A percentile compares a stretch with the other conserved stretches of the same genome.
These are phyloP conservation scores for Bubo blakistoni DNA, from an alignment of 2,113 vertebrate genomes.

Conservation along the genomic window DNA sequence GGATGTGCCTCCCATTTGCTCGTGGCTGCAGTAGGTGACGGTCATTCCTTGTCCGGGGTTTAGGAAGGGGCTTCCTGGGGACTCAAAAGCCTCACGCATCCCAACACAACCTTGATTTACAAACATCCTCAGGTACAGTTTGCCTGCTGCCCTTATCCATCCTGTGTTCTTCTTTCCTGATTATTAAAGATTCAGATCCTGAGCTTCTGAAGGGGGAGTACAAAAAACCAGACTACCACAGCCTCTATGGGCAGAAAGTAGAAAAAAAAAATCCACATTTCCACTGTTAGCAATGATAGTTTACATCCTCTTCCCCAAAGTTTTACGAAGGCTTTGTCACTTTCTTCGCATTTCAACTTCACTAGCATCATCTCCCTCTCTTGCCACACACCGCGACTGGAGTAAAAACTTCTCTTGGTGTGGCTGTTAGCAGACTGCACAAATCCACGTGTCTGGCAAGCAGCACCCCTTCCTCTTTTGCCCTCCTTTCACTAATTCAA, in stretches of 20 bases:
- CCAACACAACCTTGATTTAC: background rate
- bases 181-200: background rate
- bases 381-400: too few species aligned
- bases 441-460: fast-evolving
- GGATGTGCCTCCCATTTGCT: background rate
- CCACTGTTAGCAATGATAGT: background rate
- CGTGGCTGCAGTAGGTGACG: fast-evolving
- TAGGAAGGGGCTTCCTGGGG: background rate
- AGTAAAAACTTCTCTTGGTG: background rate
- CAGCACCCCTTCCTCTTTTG: background rate
- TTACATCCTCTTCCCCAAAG: background rate
- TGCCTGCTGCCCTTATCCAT: background rate
- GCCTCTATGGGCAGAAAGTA: background rate
- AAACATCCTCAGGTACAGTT: background rate
- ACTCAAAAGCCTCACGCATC: background rate
- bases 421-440: background rate
- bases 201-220: background rate
- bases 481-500: background rate
- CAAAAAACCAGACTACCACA: background rate
- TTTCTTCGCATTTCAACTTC: background rate
- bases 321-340: background rate
- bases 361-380: background rate
- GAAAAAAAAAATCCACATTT: background rate
- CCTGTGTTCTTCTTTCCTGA: background rate
- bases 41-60: background rate